Evolutionary conservation across 2,888 invertebrate species (phyloP).

Genomic region (Tipula vernalis): DNA sequence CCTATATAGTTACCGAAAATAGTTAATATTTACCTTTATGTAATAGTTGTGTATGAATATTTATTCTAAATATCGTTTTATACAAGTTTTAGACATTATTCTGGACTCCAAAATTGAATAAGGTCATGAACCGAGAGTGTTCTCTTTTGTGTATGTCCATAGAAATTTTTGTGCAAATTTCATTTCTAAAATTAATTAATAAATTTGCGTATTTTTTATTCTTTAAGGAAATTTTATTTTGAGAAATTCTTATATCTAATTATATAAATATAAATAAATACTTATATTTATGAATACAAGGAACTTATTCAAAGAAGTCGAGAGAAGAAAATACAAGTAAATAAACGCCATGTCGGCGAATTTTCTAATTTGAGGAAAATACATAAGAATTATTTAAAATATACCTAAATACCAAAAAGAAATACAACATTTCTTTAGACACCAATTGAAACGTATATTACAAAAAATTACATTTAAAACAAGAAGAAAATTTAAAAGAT

Average conservation of each 20-base stretch:
- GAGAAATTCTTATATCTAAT: background rate
- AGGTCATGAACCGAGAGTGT: background rate
- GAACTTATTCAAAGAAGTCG: background rate
- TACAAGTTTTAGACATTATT: background rate
- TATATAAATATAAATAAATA: background rate
- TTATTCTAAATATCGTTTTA: background rate
- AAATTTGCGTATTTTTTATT: background rate
- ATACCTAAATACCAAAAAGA: background rate
- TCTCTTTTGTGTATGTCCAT: background rate
- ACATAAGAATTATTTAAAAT: background rate
- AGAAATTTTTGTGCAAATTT: background rate
- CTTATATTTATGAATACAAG: background rate
- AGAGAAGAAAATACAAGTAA: background rate
- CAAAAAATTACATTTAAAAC: background rate
- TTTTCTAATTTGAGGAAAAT: slow-evolving; percentile 5
- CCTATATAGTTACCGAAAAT: background rate
- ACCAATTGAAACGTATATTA: background rate
- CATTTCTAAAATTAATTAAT: background rate
- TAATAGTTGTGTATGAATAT: background rate
- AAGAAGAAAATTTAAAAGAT: slow-evolving; percentile 29
- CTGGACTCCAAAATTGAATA: background rate
- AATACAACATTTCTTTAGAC: background rate
- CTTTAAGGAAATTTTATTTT: background rate
- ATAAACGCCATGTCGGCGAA: slow-evolving; percentile 6
- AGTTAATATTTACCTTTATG: background rate